A percentile compares a stretch with the other conserved stretches of the same genome.
Evolutionary conservation across 2,888 invertebrate species (phyloP).

Genomic region (Pristionchus arcanus): DNA sequence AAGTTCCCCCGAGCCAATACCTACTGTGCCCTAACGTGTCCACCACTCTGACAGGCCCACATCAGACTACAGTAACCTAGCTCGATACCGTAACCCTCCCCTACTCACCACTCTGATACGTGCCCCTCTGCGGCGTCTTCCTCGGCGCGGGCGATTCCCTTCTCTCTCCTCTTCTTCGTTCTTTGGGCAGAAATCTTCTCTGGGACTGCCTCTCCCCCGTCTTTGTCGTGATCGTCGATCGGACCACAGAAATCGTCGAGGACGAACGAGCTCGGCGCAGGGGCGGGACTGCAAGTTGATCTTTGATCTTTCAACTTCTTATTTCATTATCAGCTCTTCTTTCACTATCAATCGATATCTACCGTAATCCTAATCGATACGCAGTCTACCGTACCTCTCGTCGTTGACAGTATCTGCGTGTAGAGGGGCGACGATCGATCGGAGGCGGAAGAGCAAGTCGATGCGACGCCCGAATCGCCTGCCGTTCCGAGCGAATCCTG

Average conservation of each 20-base stretch:
- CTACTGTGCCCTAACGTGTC: too few relatives aligned
- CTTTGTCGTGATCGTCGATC: neutral
- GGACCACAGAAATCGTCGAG: neutral
- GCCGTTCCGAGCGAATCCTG: slow-evolving; percentile 16
- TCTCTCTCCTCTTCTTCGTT: slow-evolving; percentile 22
- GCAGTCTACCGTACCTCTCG: neutral
- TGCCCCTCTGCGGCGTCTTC: neutral
- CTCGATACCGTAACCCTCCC: neutral
- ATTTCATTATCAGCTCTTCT: too few relatives aligned
- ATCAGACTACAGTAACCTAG: neutral
- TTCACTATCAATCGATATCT: too few relatives aligned
- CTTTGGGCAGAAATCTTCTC: neutral
- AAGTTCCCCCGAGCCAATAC: too few relatives aligned
- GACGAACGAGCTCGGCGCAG: neutral
- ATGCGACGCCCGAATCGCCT: slow-evolving; percentile 29
- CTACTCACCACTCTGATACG: slow-evolving; percentile 32
- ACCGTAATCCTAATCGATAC: slow-evolving; percentile 2
- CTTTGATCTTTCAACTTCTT: neutral
- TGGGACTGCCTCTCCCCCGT: neutral
- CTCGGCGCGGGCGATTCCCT: neutral
- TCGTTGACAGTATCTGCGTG: neutral
- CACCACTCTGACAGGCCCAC: neutral
- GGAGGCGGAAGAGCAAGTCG: neutral
- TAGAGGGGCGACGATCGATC: neutral
- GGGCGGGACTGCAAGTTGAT: neutral